These are phyloP conservation scores for Archegozetes longisetosus DNA, from an alignment of 1,140 invertebrate genomes.

Conservation along the genomic window DNA sequence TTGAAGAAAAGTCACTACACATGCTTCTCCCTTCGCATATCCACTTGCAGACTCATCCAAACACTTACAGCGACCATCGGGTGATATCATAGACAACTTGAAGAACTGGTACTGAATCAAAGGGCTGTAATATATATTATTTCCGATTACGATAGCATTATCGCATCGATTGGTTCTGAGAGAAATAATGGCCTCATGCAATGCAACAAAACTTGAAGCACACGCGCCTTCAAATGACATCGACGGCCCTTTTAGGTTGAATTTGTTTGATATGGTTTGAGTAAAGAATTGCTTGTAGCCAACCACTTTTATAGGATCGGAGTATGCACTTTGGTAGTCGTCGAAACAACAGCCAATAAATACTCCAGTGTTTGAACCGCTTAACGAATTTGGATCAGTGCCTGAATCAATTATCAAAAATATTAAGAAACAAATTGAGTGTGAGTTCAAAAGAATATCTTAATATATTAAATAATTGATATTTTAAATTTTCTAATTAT, in stretches of 20 bases:
- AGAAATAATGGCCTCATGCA: conserved; percentile 7
- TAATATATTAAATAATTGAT: too few relatives aligned
- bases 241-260: too few relatives aligned
- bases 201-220: conserved; percentile 18
- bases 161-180: conserved; percentile 9
- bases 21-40: too few relatives aligned
- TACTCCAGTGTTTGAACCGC: conserved; percentile 59
- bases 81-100: conserved; percentile 76
- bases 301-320: conserved; percentile 37
- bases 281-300: conserved; percentile 86
- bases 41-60: too few relatives aligned
- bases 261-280: conserved; percentile 83
- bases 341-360: conserved; percentile 61
- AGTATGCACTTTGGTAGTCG: conserved; percentile 5
- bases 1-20: too few relatives aligned
- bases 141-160: conserved; percentile 72
- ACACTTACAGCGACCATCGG: conserved; percentile 39
- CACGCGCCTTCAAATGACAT: conserved; percentile 86
- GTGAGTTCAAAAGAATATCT: too few relatives aligned
- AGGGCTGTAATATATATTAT: conserved; percentile 56
- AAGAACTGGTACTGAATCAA: too few relatives aligned
- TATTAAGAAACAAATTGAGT: neutral
- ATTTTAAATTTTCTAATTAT: too few relatives aligned
- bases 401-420: conserved; percentile 1
- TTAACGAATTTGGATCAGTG: too few relatives aligned